These are phyloP conservation scores for Phrynocephalus forsythii DNA, from an alignment of 2,797 vertebrate species.

Conservation along the genomic window DNA sequence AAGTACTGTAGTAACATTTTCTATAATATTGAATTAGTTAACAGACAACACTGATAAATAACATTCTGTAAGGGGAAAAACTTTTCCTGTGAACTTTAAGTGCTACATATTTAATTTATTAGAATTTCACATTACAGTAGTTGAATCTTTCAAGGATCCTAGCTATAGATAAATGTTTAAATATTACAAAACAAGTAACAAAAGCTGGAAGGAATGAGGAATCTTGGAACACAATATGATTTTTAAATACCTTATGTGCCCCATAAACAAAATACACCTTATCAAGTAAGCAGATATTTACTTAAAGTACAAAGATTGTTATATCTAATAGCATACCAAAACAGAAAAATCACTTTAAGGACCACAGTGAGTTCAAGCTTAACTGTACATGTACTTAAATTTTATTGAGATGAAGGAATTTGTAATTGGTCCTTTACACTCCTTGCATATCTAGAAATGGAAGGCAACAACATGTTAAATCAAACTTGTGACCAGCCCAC, in stretches of 20 bases:
- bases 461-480: conserved; percentile 40
- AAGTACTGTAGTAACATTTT: conserved; percentile 39
- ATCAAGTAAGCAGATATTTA: conserved; percentile 63
- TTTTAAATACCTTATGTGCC: conserved; percentile 57
- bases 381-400: conserved; percentile 65
- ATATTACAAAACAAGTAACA: no score
- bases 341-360: conserved; percentile 66
- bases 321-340: conserved; percentile 66
- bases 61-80: not conserved
- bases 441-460: conserved; percentile 43
- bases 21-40: conserved; percentile 55
- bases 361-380: conserved; percentile 71
- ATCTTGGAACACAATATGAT: conserved; percentile 18
- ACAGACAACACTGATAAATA: conserved; percentile 60
- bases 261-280: conserved; percentile 70
- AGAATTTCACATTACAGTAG: conserved; percentile 75
- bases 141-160: conserved; percentile 70
- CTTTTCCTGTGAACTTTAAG: conserved; percentile 58
- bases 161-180: conserved; percentile 64
- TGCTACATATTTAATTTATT: conserved; percentile 74
- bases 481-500: conserved; percentile 55
- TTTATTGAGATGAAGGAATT: conserved; percentile 74
- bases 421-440: conserved; percentile 64
- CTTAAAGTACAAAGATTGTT: conserved; percentile 73
- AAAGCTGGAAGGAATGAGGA: no score